phyloP scores from a whole-genome alignment of 2,113 vertebrate genomes.

The Callospermophilus lateralis region DNA sequence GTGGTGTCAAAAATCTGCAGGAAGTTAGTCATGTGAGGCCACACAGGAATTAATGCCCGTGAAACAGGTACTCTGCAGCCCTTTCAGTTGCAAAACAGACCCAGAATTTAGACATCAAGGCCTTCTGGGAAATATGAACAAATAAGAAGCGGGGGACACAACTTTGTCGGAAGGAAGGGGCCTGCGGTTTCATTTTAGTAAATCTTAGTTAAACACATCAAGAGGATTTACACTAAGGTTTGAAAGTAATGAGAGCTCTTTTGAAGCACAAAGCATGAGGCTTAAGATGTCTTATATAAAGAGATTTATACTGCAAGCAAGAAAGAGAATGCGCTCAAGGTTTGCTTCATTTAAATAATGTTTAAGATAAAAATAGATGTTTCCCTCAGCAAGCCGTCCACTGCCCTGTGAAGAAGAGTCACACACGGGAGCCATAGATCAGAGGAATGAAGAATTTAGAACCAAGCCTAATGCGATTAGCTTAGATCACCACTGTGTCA shows the following conservation, averaged over 20 bases:
- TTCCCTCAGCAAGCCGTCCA: conserved; percentile 11
- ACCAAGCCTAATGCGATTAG: neutral
- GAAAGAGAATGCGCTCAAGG: conserved; percentile 24
- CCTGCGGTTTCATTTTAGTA: conserved; percentile 49
- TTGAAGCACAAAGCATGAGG: conserved; percentile 21
- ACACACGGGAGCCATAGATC: neutral
- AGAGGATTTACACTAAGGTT: conserved; percentile 60
- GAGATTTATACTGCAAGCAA: conserved; percentile 28
- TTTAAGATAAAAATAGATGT: conserved; percentile 62
- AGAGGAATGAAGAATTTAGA: neutral
- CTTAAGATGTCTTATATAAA: conserved; percentile 16
- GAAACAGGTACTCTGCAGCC: conserved; percentile 59
- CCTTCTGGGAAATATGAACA: conserved; percentile 55
- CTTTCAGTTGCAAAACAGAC: conserved; percentile 70
- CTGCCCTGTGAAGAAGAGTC: neutral
- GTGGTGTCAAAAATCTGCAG: conserved; percentile 17
- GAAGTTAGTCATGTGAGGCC: conserved; percentile 61
- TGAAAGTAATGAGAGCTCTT: conserved; percentile 53
- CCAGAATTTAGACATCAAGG: conserved; percentile 58
- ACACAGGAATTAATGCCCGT: conserved; percentile 48
- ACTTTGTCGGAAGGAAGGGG: conserved; percentile 41
- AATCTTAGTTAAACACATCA: conserved; percentile 69
- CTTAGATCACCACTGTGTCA: neutral
- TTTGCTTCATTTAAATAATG: conserved; percentile 45
- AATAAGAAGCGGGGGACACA: neutral